Base-by-base conservation (phyloP, 2,797 vertebrate species). In the Argentina silus region DNA sequence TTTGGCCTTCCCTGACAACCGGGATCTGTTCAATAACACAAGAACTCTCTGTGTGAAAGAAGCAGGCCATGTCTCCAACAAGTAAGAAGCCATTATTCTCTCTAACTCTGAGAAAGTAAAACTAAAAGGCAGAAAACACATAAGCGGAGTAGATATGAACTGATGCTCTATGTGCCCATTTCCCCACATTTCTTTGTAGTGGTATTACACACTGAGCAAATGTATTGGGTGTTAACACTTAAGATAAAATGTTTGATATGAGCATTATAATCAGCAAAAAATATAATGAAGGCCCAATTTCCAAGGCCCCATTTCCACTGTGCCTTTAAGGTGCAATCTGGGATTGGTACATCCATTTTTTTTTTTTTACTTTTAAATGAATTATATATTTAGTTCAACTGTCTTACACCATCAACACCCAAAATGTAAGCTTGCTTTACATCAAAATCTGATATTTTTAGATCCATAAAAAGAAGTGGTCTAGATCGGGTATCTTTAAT, bases 1-100 rank as follows among this genome's bases (percentile, higher is more conserved):
- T 61, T 69, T 57, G 45, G 21, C 36, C 51, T 1, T 36, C 66
- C 17, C 66, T 65, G 51, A 66, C 73, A 73, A 72, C 65, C 21
- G 10, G 44, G 51, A 72, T 73, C 51, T 76, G 65, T 83, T 75
- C 57, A 67, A 63, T 53, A 50, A 76, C 69, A 59, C 44, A 76
- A 65, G 17, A 36, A 6, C 50, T 43, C 45, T 72, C 14, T 80
- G 67, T 81, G 67, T 66, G 57, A 61, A 69, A 15, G 67, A 44
- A 55, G 21, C 47, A 27, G 27, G 36, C 51, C 36, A 23, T 19
- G 68, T 15, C 61, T 19, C 50, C 23, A 23, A 9, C 6, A 23
- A 50, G 19, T 60, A 53, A 64, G 60, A 64, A 10, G 27, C 47
- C 61, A 72, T 55, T 64, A 55, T 72, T 72, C 23, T 51, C 50